Percentiles rank a stretch among this genome's conserved stretches.
These are phyloP conservation scores for Barypeithes pellucidus DNA, from an alignment of 2,888 invertebrate genomes.

Conservation along the genomic window DNA sequence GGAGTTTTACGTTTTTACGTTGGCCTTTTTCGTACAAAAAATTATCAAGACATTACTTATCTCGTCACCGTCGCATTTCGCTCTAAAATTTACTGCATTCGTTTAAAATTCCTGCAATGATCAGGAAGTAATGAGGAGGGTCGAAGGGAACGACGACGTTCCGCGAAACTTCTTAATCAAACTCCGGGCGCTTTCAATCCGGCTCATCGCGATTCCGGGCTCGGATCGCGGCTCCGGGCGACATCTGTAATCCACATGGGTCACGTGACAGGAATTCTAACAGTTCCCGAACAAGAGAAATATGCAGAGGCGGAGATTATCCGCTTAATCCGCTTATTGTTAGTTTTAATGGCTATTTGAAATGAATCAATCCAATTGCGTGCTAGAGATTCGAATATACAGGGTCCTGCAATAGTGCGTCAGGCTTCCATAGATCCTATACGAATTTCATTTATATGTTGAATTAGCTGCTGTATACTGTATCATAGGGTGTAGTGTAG, in stretches of 20 bases:
- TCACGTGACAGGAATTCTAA: constrained; percentile 32
- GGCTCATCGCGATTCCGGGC: constrained; percentile 38
- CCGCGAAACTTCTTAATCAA: constrained; percentile 45
- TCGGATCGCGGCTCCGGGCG: constrained; percentile 27
- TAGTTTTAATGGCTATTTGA: too few relatives aligned
- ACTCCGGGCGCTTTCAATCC: constrained; percentile 33
- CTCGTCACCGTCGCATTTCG: neutral
- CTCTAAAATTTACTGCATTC: constrained; percentile 27
- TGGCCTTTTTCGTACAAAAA: too few relatives aligned
- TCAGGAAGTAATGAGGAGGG: constrained; percentile 36
- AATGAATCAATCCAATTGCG: too few relatives aligned
- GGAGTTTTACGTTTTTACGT: too few relatives aligned
- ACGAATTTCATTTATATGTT: too few relatives aligned
- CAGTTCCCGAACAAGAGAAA: neutral
- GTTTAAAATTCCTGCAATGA: constrained; percentile 40
- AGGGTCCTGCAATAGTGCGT: too few relatives aligned
- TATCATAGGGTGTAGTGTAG: too few relatives aligned
- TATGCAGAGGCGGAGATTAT: neutral
- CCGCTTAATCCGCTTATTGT: too few relatives aligned
- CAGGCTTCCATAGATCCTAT: too few relatives aligned
- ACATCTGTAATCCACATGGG: constrained; percentile 45
- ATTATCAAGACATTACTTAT: too few relatives aligned
- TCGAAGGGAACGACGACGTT: constrained; percentile 20
- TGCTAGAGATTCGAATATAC: too few relatives aligned
- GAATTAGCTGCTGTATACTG: too few relatives aligned